Base-by-base conservation (phyloP, 2,797 vertebrate species). In the Sebastes diploproa region DNA sequence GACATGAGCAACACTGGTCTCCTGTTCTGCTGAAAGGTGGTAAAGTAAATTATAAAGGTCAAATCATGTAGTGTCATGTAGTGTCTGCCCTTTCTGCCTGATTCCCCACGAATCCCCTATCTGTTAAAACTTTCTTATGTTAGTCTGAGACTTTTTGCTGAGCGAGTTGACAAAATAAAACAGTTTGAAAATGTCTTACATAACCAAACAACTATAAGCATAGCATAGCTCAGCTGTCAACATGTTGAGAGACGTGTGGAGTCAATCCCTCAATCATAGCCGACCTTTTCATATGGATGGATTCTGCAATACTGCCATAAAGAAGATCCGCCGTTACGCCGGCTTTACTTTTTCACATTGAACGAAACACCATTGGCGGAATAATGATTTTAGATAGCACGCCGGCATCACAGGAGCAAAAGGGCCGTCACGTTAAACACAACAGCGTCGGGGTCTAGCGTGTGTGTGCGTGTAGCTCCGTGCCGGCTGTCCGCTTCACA, bases 11-110 rank as follows among this genome's bases (percentile, higher is more conserved):
- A 30, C 12, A 54, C 13, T 56, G 60, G 25, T 2, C 20, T 77
- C 46, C 42, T 61, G 32, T 1, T 77, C 27, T 56, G 38, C 42
- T 12, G 38, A 68, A 30, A 64, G 6, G 25, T 54, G 7, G n/a
- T 38, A 14, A 72, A 32, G 59, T 32, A 66, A 72, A 66, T 32
- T 20, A 16, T 29, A 63, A 82, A 71, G 72, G 72, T 84, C 60
- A 79, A 22, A 59, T 46, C 18, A 46, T 38, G 20, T 36, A 25
- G 25, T 70, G 55, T 63, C 60, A 36, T 72, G 71, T 55, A 13
- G 20, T 18, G 14, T 36, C 71, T 83, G 63, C 55, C 72, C 54
- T 75, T 83, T 64, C 16, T 7, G 27, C 13, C 29, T 2, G 22
- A 60, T 30, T 61, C 27, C 54, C 36, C 7, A 0, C 27, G 6